A percentile compares a stretch with the other conserved stretches of the same genome.
Conservation (phyloP, 1,140 invertebrate species). For the Sarcophaga peregrina region DNA sequence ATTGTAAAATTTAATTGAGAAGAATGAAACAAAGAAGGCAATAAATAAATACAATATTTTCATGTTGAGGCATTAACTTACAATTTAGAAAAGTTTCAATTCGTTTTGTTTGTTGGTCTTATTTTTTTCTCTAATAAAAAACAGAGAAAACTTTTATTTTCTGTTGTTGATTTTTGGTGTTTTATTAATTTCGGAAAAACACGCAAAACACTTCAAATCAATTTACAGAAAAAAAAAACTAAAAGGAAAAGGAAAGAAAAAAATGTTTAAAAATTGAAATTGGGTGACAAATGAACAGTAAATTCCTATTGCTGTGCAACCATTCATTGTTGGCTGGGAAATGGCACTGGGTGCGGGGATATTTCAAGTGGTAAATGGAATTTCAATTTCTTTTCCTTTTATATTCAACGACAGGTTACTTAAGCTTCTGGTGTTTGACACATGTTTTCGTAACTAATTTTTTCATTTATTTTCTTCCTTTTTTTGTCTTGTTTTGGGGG, state of each 20-base stretch:
- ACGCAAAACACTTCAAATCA: slow-evolving; percentile 7
- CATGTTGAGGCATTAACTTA: neutral
- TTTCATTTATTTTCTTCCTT: neutral
- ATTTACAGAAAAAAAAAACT: no score
- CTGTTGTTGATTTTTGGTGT: neutral
- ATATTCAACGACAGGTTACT: neutral
- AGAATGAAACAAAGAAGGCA: neutral
- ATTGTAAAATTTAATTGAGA: slow-evolving; percentile 5
- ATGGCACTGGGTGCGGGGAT: neutral
- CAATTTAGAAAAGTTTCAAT: neutral
- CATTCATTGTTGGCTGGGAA: neutral
- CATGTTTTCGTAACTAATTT: neutral
- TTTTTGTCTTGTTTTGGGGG: neutral
- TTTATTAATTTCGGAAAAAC: slow-evolving; percentile 1
- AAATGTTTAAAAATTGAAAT: slow-evolving; percentile 11
- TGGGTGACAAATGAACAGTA: slow-evolving; percentile 4
- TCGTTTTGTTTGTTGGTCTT: no score
- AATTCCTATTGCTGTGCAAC: neutral
- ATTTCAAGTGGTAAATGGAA: slow-evolving; percentile 4
- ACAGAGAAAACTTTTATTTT: neutral
- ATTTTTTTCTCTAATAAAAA: neutral
- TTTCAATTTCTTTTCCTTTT: neutral
- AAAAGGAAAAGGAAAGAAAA: no score
- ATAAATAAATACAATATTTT: neutral
- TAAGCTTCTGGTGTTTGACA: neutral